phyloP scores from a whole-genome alignment of 2,113 vertebrate genomes.

The Malurus melanocephalus region DNA sequence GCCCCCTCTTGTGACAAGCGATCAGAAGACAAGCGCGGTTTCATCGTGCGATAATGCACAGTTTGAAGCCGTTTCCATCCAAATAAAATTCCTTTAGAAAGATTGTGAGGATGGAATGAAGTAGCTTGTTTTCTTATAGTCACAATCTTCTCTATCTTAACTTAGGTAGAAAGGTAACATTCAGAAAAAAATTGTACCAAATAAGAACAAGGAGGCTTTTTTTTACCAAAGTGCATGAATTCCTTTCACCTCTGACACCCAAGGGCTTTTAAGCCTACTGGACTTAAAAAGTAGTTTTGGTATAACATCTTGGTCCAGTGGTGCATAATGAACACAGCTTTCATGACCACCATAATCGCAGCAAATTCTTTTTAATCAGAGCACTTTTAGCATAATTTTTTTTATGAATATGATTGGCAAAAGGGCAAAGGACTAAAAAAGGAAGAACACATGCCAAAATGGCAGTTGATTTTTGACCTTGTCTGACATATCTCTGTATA shows the following conservation, averaged over 20 bases:
- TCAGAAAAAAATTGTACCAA: neutral
- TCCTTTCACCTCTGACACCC: neutral
- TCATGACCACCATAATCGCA: neutral
- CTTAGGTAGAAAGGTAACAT: neutral
- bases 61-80: neutral
- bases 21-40: neutral
- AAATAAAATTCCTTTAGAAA: neutral
- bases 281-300: neutral
- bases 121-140: neutral
- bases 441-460: neutral
- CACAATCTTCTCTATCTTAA: neutral
- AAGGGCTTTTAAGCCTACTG: neutral
- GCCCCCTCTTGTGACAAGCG: conserved; percentile 68
- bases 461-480: neutral
- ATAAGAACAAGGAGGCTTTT: neutral
- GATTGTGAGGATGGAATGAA: neutral
- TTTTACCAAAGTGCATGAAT: neutral
- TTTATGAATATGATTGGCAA: neutral
- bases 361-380: neutral
- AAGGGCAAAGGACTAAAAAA: neutral
- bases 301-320: neutral
- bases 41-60: neutral
- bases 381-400: neutral
- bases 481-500: neutral
- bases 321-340: neutral